Conservation (phyloP, 30 jellyfish, hydroid and myxozoan genomes). For the Cassiopea xamachana region DNA sequence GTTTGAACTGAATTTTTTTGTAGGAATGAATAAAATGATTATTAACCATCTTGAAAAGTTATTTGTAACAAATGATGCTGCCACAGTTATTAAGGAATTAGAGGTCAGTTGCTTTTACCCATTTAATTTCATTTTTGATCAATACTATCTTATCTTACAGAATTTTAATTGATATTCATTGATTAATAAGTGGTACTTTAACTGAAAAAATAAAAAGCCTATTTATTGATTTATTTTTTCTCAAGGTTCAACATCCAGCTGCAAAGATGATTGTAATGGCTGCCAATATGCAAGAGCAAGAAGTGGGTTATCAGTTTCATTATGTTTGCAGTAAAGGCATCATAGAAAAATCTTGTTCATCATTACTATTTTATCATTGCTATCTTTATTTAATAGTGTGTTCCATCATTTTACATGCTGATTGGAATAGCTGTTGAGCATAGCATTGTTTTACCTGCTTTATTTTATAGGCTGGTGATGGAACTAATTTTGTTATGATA, state of each 20-base stretch:
- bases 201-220: not conserved
- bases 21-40: constrained; percentile 98
- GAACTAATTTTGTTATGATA: constrained; percentile 95
- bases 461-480: constrained; percentile 92
- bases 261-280: constrained; percentile 98
- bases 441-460: not conserved
- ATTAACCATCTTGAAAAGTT: constrained; percentile 92
- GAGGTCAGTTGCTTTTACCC: constrained; percentile 55
- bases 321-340: not conserved
- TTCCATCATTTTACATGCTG: too few relatives aligned
- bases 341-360: not conserved
- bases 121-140: not conserved
- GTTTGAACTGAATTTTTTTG: not conserved
- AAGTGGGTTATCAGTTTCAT: constrained; percentile 25
- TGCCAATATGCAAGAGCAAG: constrained; percentile 99
- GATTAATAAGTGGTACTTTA: not conserved
- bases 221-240: not conserved
- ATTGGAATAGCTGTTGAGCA: too few relatives aligned
- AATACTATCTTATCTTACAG: not conserved
- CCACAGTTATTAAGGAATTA: constrained; percentile 91
- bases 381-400: too few relatives aligned
- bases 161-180: not conserved
- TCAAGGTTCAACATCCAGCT: constrained; percentile 94
- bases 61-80: constrained; percentile 99
- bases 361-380: not conserved